Percentiles rank a stretch among this genome's conserved stretches.
Conservation (phyloP, 2,113 vertebrate species). For the Thunnus maccoyii region DNA sequence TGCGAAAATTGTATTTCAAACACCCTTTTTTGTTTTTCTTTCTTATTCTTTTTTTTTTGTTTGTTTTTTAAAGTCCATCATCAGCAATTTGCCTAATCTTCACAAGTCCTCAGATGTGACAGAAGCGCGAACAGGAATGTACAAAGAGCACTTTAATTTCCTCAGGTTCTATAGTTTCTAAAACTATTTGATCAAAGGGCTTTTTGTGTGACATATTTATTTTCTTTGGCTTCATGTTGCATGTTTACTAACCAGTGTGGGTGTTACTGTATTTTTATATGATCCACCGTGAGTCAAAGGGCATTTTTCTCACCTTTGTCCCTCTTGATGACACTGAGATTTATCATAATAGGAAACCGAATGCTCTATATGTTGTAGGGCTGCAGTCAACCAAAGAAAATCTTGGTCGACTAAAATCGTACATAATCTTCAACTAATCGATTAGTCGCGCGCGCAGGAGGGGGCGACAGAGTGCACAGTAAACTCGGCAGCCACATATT, state of each 20-base stretch:
- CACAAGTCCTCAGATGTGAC: neutral
- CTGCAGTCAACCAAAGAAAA: no score
- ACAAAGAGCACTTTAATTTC: neutral
- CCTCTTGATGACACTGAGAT: neutral
- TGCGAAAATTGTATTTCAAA: no score
- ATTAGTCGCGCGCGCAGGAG: no score
- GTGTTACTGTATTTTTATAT: neutral
- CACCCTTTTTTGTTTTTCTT: no score
- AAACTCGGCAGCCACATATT: no score
- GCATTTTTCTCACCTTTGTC: slow-evolving; percentile 49
- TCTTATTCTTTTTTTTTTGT: no score
- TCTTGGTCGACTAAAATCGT: no score
- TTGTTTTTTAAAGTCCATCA: no score
- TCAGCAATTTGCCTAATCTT: neutral
- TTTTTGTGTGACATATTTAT: no score
- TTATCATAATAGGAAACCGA: slow-evolving; percentile 16
- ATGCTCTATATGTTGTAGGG: neutral
- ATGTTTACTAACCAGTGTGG: neutral
- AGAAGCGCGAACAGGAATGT: neutral
- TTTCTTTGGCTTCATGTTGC: neutral
- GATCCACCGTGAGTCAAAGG: slow-evolving; percentile 27
- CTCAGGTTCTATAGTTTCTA: neutral
- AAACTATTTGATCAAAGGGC: no score
- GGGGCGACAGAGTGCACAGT: no score
- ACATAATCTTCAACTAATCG: no score